A percentile compares a stretch with the other conserved stretches of the same genome.
These are phyloP conservation scores for Ylistrum balloti DNA, from an alignment of 1,140 invertebrate genomes.

Conservation along the genomic window DNA sequence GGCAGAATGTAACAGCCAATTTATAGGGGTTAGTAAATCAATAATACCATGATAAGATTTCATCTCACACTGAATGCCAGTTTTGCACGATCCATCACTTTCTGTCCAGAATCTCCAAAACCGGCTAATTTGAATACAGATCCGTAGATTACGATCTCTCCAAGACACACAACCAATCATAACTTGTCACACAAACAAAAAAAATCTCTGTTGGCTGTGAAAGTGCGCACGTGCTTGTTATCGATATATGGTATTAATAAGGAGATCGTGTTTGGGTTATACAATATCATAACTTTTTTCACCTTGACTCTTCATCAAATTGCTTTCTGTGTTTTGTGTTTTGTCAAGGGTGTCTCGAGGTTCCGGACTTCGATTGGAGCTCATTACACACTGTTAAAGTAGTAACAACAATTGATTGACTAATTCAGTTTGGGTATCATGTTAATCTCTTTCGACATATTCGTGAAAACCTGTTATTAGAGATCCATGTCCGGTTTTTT, in stretches of 20 bases:
- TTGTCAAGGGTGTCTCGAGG: background rate
- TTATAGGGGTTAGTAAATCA: constrained; percentile 35
- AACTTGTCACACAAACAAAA: background rate
- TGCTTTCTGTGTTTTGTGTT: background rate
- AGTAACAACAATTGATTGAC: background rate
- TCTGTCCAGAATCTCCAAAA: constrained; percentile 37
- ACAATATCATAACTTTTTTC: background rate
- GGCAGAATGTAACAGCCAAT: constrained; percentile 24
- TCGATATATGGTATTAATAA: background rate
- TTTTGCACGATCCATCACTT: constrained; percentile 25
- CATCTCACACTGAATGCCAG: constrained; percentile 26
- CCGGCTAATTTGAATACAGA: constrained; percentile 33
- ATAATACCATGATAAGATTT: background rate
- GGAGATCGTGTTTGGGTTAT: background rate
- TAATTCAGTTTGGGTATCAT: background rate
- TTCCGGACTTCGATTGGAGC: too few species aligned
- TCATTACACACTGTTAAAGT: background rate
- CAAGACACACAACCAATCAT: constrained; percentile 25
- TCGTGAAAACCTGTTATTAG: too few species aligned
- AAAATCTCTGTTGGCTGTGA: background rate
- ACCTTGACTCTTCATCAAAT: background rate
- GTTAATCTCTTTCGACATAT: background rate
- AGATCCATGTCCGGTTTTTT: too few species aligned
- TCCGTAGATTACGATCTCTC: background rate
- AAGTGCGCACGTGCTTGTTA: constrained; percentile 5